Base-by-base conservation (phyloP, 2,888 invertebrate genomes). In the Cremastinae sp. region DNA sequence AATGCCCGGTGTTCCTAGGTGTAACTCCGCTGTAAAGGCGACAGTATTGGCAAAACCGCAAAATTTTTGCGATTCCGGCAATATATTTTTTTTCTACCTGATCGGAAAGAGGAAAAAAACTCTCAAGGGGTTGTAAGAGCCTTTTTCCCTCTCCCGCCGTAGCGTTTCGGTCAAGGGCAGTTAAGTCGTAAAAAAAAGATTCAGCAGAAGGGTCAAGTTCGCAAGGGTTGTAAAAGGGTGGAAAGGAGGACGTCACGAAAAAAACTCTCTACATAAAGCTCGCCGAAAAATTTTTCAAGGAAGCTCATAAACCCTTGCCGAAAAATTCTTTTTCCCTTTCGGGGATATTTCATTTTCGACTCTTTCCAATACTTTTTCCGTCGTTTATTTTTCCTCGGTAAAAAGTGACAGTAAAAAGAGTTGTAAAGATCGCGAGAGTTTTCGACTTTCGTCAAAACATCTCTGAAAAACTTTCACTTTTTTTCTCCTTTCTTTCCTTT, bases 171-270 rank as follows among this genome's bases (percentile, higher is more conserved):
- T 78, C 64, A 61, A 64, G 51, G 53, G 81, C 75, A 78, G 83
- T 88, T 85, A 86, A 85, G 61, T 75, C 81, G 83, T 88, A 89
- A 89, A 88, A 84, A 86, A 83, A 72, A 79, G 78, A 78, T 28
- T 56, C 80, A 80, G 83, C 74, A 68, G 84, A 88, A 89, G 87
- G 87, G 87, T 88, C 86, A 86, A 87, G 83, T 80, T 82, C 78
- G 71, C 84, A 83, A 83, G 84, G 83, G 82, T 87, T 85, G 85
- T 88, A 87, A 88, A 88, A 89, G 87, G 89, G 86, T 85, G 77
- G 79, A 82, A 79, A 69, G 64, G 65, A 80, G 70, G 55, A 78
- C 74, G 77, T 41, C 56, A 51, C 70, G 61, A 70, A 64, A 71
- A 83, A 83, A 83, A 80, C 78, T 65, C 68, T 47, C 74, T 69